These are phyloP conservation scores for Knipowitschia caucasica DNA, from an alignment of 2,797 vertebrate genomes.

Conservation along the genomic window DNA sequence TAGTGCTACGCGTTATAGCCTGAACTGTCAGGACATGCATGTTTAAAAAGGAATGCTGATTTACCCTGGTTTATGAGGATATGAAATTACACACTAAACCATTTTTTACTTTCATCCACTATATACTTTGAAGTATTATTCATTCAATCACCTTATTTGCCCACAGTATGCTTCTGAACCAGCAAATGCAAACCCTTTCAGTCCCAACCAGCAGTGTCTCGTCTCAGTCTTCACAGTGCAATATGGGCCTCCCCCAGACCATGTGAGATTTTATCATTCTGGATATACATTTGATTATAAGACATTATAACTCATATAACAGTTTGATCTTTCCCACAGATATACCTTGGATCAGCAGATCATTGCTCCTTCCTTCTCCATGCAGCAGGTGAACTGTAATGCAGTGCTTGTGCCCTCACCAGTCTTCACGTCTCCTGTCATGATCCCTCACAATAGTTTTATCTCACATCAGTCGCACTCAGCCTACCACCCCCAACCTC, in stretches of 20 bases:
- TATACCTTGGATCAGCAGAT: conserved; percentile 79
- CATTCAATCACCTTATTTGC: conserved; percentile 24
- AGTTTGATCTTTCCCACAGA: conserved; percentile 58
- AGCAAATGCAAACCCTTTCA: conserved; percentile 76
- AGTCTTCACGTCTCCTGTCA: conserved; percentile 72
- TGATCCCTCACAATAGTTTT: conserved; percentile 76
- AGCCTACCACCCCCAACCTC: conserved; percentile 67
- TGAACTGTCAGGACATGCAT: background rate
- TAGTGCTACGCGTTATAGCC: too few relatives aligned
- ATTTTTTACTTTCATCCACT: background rate
- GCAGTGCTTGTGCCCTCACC: conserved; percentile 68
- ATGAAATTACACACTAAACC: background rate
- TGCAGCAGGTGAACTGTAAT: conserved; percentile 76
- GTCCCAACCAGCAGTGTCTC: conserved; percentile 69
- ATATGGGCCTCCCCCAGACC: conserved; percentile 74
- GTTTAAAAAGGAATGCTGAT: too few relatives aligned
- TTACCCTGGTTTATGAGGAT: background rate
- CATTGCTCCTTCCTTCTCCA: conserved; percentile 69
- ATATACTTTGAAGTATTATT: background rate
- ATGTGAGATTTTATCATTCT: conserved; percentile 63
- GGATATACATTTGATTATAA: background rate
- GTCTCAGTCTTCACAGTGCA: conserved; percentile 74
- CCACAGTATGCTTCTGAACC: conserved; percentile 79
- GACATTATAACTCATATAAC: background rate
- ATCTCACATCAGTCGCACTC: conserved; percentile 71